Conservation (phyloP, 2,113 vertebrate species). For the Syrmaticus mikado region DNA sequence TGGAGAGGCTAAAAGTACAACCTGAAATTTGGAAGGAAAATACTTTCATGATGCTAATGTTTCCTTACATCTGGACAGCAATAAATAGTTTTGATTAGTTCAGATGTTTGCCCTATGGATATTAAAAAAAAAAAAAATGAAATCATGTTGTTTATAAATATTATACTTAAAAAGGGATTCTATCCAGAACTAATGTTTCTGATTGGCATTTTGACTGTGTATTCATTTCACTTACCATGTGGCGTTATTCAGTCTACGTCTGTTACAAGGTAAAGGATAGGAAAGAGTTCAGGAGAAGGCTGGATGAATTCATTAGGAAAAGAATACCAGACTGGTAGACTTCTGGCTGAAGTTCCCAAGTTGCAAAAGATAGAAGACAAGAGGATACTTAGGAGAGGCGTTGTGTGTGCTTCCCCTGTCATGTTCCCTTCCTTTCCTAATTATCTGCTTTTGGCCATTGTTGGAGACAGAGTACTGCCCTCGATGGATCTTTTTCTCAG, state of each 20-base stretch:
- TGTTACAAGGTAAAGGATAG: not conserved
- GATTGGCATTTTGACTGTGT: not conserved
- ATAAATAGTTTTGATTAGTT: not conserved
- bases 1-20: not conserved
- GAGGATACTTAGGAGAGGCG: not conserved
- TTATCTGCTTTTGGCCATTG: not conserved
- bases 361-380: not conserved
- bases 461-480: not conserved
- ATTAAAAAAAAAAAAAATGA: not conserved
- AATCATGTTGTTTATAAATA: not conserved
- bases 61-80: not conserved
- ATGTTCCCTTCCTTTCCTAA: not conserved
- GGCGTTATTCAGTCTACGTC: not conserved
- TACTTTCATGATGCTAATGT: not conserved
- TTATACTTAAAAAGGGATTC: not conserved
- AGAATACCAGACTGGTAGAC: not conserved
- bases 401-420: not conserved
- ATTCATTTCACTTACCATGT: not conserved
- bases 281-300: not conserved
- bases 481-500: not conserved
- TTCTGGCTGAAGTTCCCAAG: not conserved
- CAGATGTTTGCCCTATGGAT: not conserved
- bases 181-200: not conserved
- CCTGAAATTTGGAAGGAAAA: not conserved
- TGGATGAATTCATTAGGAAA: not conserved